Evolutionary conservation across 2,797 vertebrate species (phyloP).

Genomic region (Melanotaenia boesemani): DNA sequence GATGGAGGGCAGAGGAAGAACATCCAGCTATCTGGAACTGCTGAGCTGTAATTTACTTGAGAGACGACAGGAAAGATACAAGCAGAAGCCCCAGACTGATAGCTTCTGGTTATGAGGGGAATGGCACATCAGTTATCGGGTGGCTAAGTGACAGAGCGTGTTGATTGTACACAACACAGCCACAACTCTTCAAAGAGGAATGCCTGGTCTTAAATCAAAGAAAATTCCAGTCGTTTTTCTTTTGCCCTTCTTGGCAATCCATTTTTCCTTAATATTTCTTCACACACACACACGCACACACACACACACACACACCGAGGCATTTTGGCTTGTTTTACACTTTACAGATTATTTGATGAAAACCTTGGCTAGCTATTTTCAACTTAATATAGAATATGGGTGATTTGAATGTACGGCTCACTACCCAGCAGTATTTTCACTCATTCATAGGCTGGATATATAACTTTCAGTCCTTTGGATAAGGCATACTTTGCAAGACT

Average conservation of each 20-base stretch:
- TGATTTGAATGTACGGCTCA: not conserved
- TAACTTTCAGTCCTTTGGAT: conserved; percentile 20
- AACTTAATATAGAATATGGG: conserved; percentile 26
- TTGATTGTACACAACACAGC: conserved; percentile 81
- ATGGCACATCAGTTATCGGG: conserved; percentile 84
- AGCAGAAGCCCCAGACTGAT: conserved; percentile 82
- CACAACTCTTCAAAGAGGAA: conserved; percentile 76
- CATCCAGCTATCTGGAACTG: conserved; percentile 74
- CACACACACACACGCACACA: conserved; percentile 22
- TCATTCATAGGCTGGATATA: not conserved
- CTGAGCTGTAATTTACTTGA: conserved; percentile 84
- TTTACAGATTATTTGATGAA: conserved; percentile 61
- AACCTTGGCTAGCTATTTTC: conserved; percentile 41
- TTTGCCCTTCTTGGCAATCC: conserved; percentile 64
- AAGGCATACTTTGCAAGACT: conserved; percentile 29
- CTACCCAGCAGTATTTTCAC: not conserved
- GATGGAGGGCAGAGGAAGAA: conserved; percentile 67
- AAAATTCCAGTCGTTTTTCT: conserved; percentile 75
- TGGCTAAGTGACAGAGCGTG: conserved; percentile 83
- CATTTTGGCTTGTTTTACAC: conserved; percentile 62
- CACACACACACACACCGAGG: conserved; percentile 19
- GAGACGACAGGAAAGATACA: conserved; percentile 79
- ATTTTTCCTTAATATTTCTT: conserved; percentile 70
- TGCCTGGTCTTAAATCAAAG: conserved; percentile 79
- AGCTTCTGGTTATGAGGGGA: conserved; percentile 83